phyloP scores from a whole-genome alignment of 1,140 invertebrate species.

The Cephus cinctus region DNA sequence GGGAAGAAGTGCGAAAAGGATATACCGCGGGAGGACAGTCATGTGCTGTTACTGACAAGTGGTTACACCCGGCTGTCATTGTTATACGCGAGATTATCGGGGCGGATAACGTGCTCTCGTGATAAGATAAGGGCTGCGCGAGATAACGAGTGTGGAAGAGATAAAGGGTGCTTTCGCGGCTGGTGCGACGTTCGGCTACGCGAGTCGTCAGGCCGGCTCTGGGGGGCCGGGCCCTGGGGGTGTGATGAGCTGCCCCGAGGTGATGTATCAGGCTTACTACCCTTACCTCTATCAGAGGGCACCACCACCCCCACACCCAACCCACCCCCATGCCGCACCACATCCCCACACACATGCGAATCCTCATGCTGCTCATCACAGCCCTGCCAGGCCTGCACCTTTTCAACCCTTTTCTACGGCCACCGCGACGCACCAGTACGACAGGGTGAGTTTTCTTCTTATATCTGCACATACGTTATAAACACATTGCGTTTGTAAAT shows the following conservation, averaged over 20 bases:
- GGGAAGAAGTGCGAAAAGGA: no score
- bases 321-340: constrained; percentile 48
- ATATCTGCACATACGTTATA: no score
- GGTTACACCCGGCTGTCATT: no score
- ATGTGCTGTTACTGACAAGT: no score
- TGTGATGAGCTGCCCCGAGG: constrained; percentile 63
- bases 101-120: no score
- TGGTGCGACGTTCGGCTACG: constrained; percentile 54
- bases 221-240: constrained; percentile 53
- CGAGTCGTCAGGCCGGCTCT: constrained; percentile 53
- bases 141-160: constrained; percentile 39
- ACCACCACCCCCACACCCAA: constrained; percentile 51
- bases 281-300: constrained; percentile 61
- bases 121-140: constrained; percentile 7
- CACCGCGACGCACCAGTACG: constrained; percentile 56
- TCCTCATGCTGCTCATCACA: constrained; percentile 52
- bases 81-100: not conserved
- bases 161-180: constrained; percentile 37
- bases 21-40: no score
- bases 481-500: no score
- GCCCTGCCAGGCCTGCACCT: constrained; percentile 51
- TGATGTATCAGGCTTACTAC: constrained; percentile 63
- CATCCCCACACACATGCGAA: constrained; percentile 44
- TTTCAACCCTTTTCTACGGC: constrained; percentile 53
- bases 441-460: constrained; percentile 52